Percentiles rank a stretch among this genome's conserved stretches.
Evolutionary conservation across 1,140 invertebrate genomes (phyloP).

Genomic region (Eriocheir sinensis): DNA sequence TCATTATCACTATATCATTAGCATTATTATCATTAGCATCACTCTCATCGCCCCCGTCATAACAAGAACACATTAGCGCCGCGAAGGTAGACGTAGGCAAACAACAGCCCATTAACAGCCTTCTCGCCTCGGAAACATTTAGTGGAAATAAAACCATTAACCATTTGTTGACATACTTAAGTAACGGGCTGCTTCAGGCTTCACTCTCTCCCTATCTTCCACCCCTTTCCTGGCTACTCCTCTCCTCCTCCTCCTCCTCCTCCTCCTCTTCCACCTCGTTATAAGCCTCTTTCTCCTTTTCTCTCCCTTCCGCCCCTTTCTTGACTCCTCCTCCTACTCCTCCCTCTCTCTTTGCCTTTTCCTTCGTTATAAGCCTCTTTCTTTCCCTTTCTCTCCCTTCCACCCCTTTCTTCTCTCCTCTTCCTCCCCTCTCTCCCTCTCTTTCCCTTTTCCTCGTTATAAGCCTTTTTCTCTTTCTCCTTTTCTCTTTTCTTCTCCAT

Average conservation of each 20-base stretch:
- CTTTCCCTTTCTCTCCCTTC: neutral
- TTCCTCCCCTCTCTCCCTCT: neutral
- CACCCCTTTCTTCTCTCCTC: neutral
- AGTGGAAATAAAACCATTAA: neutral
- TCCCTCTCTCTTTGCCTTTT: neutral
- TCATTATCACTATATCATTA: too few relatives aligned
- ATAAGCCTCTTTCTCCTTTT: too few relatives aligned
- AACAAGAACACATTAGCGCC: neutral
- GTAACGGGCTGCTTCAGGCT: too few relatives aligned
- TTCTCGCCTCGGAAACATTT: neutral
- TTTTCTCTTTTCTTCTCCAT: neutral
- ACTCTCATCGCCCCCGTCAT: too few relatives aligned
- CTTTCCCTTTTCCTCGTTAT: neutral
- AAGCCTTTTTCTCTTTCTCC: neutral
- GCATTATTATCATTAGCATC: too few relatives aligned
- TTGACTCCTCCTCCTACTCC: too few relatives aligned
- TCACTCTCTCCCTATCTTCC: too few relatives aligned
- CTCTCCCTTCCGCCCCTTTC: neutral
- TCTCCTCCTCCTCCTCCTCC: neutral
- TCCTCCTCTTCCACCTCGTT: too few relatives aligned
- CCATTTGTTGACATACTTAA: neutral
- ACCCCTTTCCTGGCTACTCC: neutral
- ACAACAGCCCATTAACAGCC: constrained; percentile 5
- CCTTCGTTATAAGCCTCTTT: neutral
- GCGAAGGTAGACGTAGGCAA: too few relatives aligned